These are phyloP conservation scores for Cataglyphis rosenhaueri DNA, from an alignment of 2,888 invertebrate genomes.

Conservation along the genomic window DNA sequence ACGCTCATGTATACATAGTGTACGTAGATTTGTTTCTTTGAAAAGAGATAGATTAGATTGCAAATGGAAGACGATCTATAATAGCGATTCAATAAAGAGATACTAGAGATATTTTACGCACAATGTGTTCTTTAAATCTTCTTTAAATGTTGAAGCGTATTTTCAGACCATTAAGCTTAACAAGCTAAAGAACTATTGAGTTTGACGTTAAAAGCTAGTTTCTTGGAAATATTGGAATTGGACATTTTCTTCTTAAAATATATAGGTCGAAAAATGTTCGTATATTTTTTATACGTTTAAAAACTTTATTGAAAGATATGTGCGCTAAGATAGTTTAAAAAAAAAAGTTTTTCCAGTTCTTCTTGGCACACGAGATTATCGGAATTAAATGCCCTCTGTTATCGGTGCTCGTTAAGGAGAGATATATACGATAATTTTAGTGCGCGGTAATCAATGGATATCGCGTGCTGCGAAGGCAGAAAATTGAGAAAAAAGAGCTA, in stretches of 20 bases:
- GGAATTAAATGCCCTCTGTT: conserved; percentile 9
- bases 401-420: background rate
- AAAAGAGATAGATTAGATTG: background rate
- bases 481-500: background rate
- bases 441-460: conserved; percentile 42
- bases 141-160: background rate
- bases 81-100: background rate
- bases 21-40: conserved; percentile 14
- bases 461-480: background rate
- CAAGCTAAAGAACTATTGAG: background rate
- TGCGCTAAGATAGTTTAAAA: background rate
- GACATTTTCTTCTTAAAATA: background rate
- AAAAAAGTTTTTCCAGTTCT: background rate
- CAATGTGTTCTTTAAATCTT: background rate
- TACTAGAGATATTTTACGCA: background rate
- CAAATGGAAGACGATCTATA: background rate
- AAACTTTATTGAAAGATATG: background rate
- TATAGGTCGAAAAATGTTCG: background rate
- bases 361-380: conserved; percentile 9
- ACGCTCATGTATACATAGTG: background rate
- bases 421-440: background rate
- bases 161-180: background rate
- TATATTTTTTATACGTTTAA: background rate
- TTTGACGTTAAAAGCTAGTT: background rate
- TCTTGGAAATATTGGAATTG: background rate